These are phyloP conservation scores for Drosophila robusta DNA, from an alignment of 2,888 invertebrate genomes.

Conservation along the genomic window DNA sequence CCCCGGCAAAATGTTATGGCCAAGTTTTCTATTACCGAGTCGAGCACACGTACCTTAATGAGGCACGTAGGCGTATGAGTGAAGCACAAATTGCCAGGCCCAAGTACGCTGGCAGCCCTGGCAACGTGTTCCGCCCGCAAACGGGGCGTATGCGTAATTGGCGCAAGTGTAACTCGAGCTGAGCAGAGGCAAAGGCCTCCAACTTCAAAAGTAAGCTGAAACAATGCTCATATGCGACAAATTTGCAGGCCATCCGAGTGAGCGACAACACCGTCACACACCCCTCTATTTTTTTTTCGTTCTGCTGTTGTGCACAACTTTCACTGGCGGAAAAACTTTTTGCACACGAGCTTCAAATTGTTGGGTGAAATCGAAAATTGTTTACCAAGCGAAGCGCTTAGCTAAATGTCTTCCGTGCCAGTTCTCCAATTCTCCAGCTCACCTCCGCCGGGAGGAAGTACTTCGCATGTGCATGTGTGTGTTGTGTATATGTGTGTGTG, in stretches of 20 bases:
- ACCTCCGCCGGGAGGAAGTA: constrained; percentile 63
- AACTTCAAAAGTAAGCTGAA: constrained; percentile 31
- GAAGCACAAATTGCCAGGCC: constrained; percentile 60
- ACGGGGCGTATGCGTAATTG: constrained; percentile 47
- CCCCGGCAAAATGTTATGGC: constrained; percentile 63
- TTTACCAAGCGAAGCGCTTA: constrained; percentile 80
- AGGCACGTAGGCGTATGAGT: constrained; percentile 78
- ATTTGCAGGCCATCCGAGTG: constrained; percentile 34
- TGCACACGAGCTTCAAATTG: constrained; percentile 66
- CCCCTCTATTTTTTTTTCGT: constrained; percentile 13
- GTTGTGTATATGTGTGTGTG: constrained; percentile 7
- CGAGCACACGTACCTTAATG: constrained; percentile 64
- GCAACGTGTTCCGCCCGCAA: constrained; percentile 30
- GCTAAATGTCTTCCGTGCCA: constrained; percentile 79
- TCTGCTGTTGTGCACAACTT: constrained; percentile 51
- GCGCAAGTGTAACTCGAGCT: constrained; percentile 40
- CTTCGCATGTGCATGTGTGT: constrained; percentile 36
- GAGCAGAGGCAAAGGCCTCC: constrained; percentile 16
- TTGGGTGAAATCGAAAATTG: constrained; percentile 74
- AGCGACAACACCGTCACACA: background rate
- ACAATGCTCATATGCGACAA: constrained; percentile 34
- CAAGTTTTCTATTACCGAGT: constrained; percentile 75
- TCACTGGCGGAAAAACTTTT: constrained; percentile 65
- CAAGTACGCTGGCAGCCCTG: constrained; percentile 42
- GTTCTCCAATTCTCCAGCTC: constrained; percentile 53